Base-by-base conservation (phyloP, 2,888 invertebrate genomes). In the Tricholauxania praeusta region DNA sequence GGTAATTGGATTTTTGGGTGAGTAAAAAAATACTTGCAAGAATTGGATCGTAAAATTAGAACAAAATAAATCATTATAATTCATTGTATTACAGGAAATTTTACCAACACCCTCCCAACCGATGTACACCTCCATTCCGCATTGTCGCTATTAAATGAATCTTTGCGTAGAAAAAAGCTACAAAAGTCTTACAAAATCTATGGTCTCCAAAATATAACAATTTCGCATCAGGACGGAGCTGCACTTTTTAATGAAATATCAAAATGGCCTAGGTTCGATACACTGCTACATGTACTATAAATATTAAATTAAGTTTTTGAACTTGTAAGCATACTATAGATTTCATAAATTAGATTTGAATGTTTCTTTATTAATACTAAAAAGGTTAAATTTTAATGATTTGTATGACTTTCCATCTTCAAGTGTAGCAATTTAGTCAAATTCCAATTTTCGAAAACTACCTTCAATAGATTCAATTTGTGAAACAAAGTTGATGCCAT, bases 401-500 rank as follows among this genome's bases (percentile, higher is more conserved):
- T 39, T 39, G 10, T 10, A 39, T 39, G 39, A 39, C 8, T 39
- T 39, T 39, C 10, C 39, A 39, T 10, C 39, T 39, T 39, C 39
- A 3, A 39, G 1, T 39, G 39, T 39, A 10, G 10, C 17, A 55
- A 12, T 32, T 60, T 74, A 91, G 84, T 93, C 93, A 80, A 93
- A 91, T 82, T 93, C 92, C 78, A 93, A 85, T 85, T 92, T 92
- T 79, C 92, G 89, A 86, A 93, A 93, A 83, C 92, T 92, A 19
- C 92, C 92, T 80, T 90, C 80, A 67, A 88, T 83, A 22, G 86
- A 85, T 74, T 86, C 87, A 71, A 85, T 82, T 69, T 85, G 84
- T 66, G 85, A 83, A 48, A 83, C 85, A 73, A 86, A 86, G 71
- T 83, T 84, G 19, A 80, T 80, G 65, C 81, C 83, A 74, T 86